Percentiles rank a stretch among this genome's conserved stretches.
phyloP scores from a whole-genome alignment of 64 coral and sea anemone genomes.

The Porites australiensis region DNA sequence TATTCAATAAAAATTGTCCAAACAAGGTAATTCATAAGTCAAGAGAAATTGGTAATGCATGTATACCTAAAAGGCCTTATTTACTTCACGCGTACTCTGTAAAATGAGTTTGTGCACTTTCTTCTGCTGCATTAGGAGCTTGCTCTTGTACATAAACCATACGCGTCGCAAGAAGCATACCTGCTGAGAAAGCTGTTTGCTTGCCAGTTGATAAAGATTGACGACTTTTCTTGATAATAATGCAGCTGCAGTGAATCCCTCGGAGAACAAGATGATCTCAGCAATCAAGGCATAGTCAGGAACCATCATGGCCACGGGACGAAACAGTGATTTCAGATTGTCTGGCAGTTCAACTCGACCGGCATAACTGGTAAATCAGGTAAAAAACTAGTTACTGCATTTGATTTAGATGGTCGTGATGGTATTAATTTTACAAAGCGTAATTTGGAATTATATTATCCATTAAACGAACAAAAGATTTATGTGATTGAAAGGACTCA shows the following conservation, averaged over 20 bases:
- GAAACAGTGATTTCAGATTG: slow-evolving; percentile 95
- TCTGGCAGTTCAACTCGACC: slow-evolving; percentile 94
- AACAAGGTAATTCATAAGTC: too few relatives aligned
- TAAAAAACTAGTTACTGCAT: neutral
- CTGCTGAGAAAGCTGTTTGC: slow-evolving; percentile 98
- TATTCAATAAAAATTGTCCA: too few relatives aligned
- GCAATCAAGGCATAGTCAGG: slow-evolving; percentile 92
- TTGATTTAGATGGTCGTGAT: neutral
- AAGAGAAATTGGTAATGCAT: too few relatives aligned
- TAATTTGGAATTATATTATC: too few relatives aligned
- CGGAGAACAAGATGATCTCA: slow-evolving; percentile 96
- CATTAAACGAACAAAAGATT: too few relatives aligned
- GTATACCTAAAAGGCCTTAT: too few relatives aligned
- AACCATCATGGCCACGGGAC: slow-evolving; percentile 99
- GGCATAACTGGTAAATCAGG: slow-evolving; percentile 20
- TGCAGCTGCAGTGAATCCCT: slow-evolving; percentile 88
- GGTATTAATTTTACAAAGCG: neutral
- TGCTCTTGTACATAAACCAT: too few relatives aligned
- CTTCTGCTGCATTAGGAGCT: neutral
- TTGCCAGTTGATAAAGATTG: slow-evolving; percentile 92
- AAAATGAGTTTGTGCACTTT: too few relatives aligned
- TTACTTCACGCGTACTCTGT: too few relatives aligned
- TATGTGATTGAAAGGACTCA: too few relatives aligned
- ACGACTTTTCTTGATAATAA: slow-evolving; percentile 92
- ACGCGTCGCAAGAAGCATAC: slow-evolving; percentile 24